Evolutionary conservation across 2,113 vertebrate species (phyloP), one percentile per base, ranked within the genome.

Genomic region (Atractosteus spatula): DNA sequence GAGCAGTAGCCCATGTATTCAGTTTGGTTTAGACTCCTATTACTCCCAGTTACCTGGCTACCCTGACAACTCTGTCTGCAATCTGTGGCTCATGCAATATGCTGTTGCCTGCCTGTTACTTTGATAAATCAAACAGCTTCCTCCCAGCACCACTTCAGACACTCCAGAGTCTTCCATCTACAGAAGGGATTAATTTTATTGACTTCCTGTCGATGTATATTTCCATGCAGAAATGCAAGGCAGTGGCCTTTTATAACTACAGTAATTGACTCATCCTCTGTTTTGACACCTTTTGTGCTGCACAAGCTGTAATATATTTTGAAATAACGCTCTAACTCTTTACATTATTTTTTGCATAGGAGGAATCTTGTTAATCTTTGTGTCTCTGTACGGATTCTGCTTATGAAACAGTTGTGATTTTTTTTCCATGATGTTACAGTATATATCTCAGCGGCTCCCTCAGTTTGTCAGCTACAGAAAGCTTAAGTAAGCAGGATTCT

Each of bases 311-410:
- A 51, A 51, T 51, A 51, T 51, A 51, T 51, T 7, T 51, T 51
- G 10, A 51, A 7, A 51, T 51, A 51, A 10, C 1, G 10, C 47
- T 51, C 5, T 10, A 51, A 7, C 47, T 29, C 29, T 80, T 74
- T 71, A 80, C 80, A 75, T 47, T 43, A 57, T 71, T 8, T 69
- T 76, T 81, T 72, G 71, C 74, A 65, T 78, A 72, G 3, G 55
- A 74, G 76, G n/a, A n/a, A 41, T 69, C 17, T 17, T 69, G 16
- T 42, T 16, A 47, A 56, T 55, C 67, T 56, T 7, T 41, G 13
- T 14, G 43, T 57, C 55, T 42, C 13, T 17, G 16, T 2, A 3
- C 55, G 57, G 51, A 29, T 51, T 54, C 17, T 4, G 10, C 29
- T 55, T n/a, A 11, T 11, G 55, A 10, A 45, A 47, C 42, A 8